Evolutionary conservation across 2,113 vertebrate species (phyloP).

Genomic region (Elgaria multicarinata): DNA sequence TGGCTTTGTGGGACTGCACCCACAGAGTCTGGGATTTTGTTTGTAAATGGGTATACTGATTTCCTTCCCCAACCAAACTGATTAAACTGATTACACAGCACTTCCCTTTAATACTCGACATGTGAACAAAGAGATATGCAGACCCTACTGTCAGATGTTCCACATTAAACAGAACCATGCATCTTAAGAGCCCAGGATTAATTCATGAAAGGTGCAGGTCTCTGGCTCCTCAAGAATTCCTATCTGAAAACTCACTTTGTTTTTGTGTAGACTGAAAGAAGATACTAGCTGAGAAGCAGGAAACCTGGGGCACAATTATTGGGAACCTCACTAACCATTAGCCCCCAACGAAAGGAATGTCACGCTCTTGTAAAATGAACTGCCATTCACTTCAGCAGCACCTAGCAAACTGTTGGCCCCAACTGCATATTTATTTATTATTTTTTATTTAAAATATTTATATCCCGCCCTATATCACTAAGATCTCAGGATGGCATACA

Average conservation of each 20-base stretch:
- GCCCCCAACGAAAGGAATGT: constrained; percentile 25
- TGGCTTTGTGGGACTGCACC: constrained; percentile 17
- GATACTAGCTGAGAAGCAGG: constrained; percentile 36
- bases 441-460: too few relatives aligned
- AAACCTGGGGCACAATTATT: constrained; percentile 32
- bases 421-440: not conserved
- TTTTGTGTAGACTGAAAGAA: constrained; percentile 36
- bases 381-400: constrained; percentile 41
- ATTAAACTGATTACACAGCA: constrained; percentile 27
- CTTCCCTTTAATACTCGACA: constrained; percentile 26
- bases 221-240: constrained; percentile 51
- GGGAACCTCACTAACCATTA: constrained; percentile 6
- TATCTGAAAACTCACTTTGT: constrained; percentile 47
- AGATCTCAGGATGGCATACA: too few relatives aligned
- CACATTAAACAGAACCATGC: constrained; percentile 4
- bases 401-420: constrained; percentile 8
- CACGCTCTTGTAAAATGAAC: constrained; percentile 55
- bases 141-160: constrained; percentile 35
- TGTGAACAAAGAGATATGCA: constrained; percentile 37
- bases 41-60: constrained; percentile 35
- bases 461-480: too few relatives aligned
- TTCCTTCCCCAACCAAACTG: not conserved
- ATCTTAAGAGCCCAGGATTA: constrained; percentile 27
- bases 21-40: constrained; percentile 37
- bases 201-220: constrained; percentile 43